Conservation (phyloP, 2,888 invertebrate genomes). For the Drosophila sordidula region DNA sequence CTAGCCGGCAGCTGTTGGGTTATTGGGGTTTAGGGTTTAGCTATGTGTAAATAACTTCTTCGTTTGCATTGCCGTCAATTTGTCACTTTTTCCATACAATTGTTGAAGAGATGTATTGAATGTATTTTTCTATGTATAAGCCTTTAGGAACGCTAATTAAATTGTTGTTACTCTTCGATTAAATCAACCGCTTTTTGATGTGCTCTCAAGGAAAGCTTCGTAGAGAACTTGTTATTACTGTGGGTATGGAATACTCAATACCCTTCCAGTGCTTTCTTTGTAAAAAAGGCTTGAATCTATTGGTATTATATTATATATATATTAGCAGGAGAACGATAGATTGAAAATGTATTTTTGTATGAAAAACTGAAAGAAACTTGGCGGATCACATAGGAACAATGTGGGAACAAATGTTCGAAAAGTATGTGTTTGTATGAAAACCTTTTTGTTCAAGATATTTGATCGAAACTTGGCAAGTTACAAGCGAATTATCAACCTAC, state of each 20-base stretch:
- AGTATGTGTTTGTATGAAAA: too few relatives aligned
- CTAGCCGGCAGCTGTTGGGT: conserved; percentile 21
- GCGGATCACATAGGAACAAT: too few relatives aligned
- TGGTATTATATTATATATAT: conserved; percentile 1
- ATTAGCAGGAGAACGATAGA: too few relatives aligned
- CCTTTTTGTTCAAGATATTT: too few relatives aligned
- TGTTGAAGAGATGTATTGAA: conserved; percentile 6
- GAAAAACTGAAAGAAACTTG: too few relatives aligned
- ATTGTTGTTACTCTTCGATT: conserved; percentile 11
- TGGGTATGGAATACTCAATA: too few relatives aligned
- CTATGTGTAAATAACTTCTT: conserved; percentile 21
- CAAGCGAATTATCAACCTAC: too few relatives aligned
- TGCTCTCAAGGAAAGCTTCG: not conserved
- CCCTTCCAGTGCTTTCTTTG: too few relatives aligned
- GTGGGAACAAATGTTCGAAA: too few relatives aligned
- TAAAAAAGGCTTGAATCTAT: too few relatives aligned
- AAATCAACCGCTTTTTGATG: not conserved
- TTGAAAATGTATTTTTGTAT: not conserved
- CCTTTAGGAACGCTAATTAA: conserved; percentile 16
- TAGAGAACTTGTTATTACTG: too few relatives aligned
- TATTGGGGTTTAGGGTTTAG: not conserved
- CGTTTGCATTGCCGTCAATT: conserved; percentile 25
- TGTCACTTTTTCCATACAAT: conserved; percentile 5
- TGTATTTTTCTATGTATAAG: conserved; percentile 27
- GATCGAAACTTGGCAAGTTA: too few relatives aligned